Base-by-base conservation (phyloP, 1,140 invertebrate species). In the Zaprionus davidi region DNA sequence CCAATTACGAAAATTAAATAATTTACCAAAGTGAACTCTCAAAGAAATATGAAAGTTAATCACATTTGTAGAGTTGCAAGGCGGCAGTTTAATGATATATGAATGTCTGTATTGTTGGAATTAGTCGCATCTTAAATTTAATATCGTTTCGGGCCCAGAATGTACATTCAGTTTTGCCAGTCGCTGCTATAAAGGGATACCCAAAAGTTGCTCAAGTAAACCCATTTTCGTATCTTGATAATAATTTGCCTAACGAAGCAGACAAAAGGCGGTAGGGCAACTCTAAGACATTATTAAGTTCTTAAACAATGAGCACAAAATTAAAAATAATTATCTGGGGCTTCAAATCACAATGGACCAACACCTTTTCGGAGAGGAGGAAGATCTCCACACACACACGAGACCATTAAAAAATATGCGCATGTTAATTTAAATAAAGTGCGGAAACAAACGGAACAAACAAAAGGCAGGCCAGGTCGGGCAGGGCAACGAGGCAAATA, bases 381-480 rank as follows among this genome's bases (percentile, higher is more conserved):
- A 22, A 9, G 13, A 41, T 24, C 60, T 36, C 3, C 38, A 41
- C 17, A 51, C 20, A 51, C 20, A 51, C 44, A 60, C 26, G 28
- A 60, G 62, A 66, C 69, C 71, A 79, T 68, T 49, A 71, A 77
- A 69, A 88, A 87, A 88, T 90, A 79, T 90, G 81, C 78, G 75
- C 78, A 90, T 90, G 81, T 85, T 90, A 90, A 90, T 90, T 90
- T 85, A 78, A 82, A 87, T 87, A 81, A 83, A 84, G 81, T 83
- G 84, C 55, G 57, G 67, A 70, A 65, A 75, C 75, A 82, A 78
- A 65, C 67, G 69, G 68, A 68, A 81, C 41, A 60, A 53, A 65
- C 64, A 51, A 60, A 41, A 31, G 26, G 67, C 11, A 44, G 51
- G 36, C 13, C 49, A n/a, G n/a, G 41, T 17, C n/a, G n/a, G 20